Conservation (phyloP, 2,888 invertebrate species). For the Conchocele bisecta region DNA sequence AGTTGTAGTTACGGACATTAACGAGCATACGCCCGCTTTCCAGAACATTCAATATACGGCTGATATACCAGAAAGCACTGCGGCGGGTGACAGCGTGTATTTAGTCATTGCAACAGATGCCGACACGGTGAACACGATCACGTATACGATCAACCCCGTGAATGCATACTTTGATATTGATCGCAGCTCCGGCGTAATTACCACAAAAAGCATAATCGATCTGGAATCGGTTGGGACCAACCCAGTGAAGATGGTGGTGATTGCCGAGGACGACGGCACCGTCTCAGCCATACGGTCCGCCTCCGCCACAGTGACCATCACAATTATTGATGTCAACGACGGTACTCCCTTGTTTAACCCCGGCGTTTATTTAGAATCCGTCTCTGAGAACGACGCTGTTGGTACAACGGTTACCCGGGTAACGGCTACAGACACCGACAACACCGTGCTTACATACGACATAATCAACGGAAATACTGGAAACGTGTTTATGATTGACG, state of each 20-base stretch:
- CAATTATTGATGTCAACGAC: constrained; percentile 72
- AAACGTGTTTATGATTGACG: constrained; percentile 59
- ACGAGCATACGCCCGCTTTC: constrained; percentile 65
- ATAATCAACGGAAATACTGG: constrained; percentile 62
- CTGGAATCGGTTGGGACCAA: constrained; percentile 12
- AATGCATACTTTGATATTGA: constrained; percentile 61
- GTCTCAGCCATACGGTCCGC: constrained; percentile 37
- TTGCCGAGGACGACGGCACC: constrained; percentile 56
- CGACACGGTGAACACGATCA: constrained; percentile 59
- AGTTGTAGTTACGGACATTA: constrained; percentile 63
- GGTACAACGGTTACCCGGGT: constrained; percentile 59
- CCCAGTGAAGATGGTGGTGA: constrained; percentile 55
- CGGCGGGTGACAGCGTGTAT: constrained; percentile 52
- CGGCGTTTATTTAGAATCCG: constrained; percentile 55
- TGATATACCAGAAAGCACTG: constrained; percentile 55
- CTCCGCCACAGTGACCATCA: constrained; percentile 66
- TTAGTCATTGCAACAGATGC: constrained; percentile 61
- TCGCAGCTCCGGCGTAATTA: neutral
- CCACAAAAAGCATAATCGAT: neutral
- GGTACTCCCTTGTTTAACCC: constrained; percentile 72
- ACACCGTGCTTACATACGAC: constrained; percentile 58
- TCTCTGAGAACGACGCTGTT: constrained; percentile 62
- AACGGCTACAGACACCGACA: constrained; percentile 60
- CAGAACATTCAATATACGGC: constrained; percentile 37
- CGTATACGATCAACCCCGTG: constrained; percentile 54